A percentile compares a stretch with the other conserved stretches of the same genome.
These are phyloP conservation scores for Phyllostomus hastatus DNA, from an alignment of 2,113 vertebrate species.

Conservation along the genomic window DNA sequence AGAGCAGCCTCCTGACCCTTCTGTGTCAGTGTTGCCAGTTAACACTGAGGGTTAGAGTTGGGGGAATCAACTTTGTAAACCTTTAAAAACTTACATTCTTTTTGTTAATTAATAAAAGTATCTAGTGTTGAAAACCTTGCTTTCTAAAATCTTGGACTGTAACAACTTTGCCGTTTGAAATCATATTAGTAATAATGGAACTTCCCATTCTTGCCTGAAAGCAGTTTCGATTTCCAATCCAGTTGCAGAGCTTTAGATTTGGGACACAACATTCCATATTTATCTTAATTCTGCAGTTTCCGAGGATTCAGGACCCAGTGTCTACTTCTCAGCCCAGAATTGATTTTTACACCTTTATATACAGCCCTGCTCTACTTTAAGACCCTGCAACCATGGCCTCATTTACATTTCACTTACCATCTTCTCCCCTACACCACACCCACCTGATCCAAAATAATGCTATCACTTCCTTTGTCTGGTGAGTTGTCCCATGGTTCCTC, in stretches of 20 bases:
- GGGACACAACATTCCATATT: not conserved
- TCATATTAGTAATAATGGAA: not conserved
- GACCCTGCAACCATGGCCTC: not conserved
- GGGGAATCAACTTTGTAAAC: not conserved
- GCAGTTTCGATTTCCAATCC: not conserved
- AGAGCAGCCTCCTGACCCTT: not conserved
- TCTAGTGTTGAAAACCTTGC: not conserved
- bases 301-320: not conserved
- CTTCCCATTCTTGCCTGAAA: not conserved
- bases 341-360: not conserved
- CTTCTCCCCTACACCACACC: not conserved
- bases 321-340: not conserved
- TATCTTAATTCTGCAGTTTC: constrained; percentile 3
- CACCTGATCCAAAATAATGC: not conserved
- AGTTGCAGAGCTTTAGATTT: not conserved
- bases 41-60: not conserved
- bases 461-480: not conserved
- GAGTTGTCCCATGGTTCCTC: not conserved
- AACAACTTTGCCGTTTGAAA: constrained; percentile 13
- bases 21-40: not conserved
- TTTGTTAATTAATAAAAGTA: constrained; percentile 21
- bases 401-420: not conserved
- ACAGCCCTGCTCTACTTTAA: not conserved
- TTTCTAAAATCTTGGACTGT: not conserved
- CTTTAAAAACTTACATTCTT: not conserved